Evolutionary conservation across 2,113 vertebrate genomes (phyloP), one percentile per base, ranked within the genome.

Genomic region (Sebastes fasciatus): DNA sequence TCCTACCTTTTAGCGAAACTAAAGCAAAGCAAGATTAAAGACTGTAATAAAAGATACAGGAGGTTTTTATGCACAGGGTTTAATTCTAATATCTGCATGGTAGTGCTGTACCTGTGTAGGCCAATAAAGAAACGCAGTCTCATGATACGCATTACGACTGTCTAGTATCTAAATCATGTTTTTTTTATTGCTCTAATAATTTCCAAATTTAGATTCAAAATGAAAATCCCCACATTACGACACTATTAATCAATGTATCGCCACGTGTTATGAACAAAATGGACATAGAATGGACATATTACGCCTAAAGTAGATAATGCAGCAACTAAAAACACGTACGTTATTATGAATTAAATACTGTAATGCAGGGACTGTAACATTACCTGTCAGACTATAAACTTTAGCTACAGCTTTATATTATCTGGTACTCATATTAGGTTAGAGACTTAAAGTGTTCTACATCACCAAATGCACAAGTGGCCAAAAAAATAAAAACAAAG

Each of bases 101-200:
- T 46, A 46, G 19, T 46, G 26, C 51, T 52, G 11, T 62, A 23
- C 13, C 64, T 43, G 21, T 51, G 60, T 14, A 19, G 42, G 16
- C 55, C 54, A 72, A 79, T 83, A 66, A 87, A 78, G 55, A 79
- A 49, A 76, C 1, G 11, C 8, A 45, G 12, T 73, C 46, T 77
- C 55, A 7, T 46, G 58, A 74, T 46, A 46, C n/a, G 14, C 58
- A 74, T 84, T 86, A 63, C 49, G 45, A 60, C 43, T n/a, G 42
- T 55, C 83, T 13, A 3, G 19, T 64, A 65, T 67, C 46, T 51
- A 43, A 77, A 82, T 71, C 48, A 69, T 26, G 19, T 68, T 26
- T 86, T 43, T 77, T 70, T 86, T 43, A 87, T 57, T 34, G 19
- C 14, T 34, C 23, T 73, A 71, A 90, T 85, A 77, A 74, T 86